phyloP scores from a whole-genome alignment of 2,888 invertebrate species.

The Phengaris alcon region DNA sequence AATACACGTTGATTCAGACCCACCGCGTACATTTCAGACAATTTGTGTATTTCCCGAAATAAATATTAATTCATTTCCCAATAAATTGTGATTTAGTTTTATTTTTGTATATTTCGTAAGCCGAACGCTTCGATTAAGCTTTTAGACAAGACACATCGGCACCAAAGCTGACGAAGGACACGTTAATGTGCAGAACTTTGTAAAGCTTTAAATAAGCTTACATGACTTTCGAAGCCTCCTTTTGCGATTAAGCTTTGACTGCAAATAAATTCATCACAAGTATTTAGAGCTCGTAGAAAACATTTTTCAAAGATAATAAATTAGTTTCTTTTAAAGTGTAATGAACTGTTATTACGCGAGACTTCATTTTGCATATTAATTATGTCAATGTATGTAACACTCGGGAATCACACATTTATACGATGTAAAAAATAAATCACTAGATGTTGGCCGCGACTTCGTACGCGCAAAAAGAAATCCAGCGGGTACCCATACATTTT shows the following conservation, averaged over 20 bases:
- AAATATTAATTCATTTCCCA: constrained; percentile 1
- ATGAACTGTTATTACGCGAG: too few relatives aligned
- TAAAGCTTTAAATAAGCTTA: constrained; percentile 7
- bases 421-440: too few relatives aligned
- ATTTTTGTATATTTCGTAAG: not conserved
- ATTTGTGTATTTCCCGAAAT: constrained; percentile 1
- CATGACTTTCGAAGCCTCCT: not conserved
- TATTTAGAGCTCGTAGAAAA: not conserved
- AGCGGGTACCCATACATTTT: too few relatives aligned
- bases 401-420: too few relatives aligned
- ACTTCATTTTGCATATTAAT: too few relatives aligned
- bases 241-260: not conserved
- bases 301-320: not conserved
- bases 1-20: not conserved
- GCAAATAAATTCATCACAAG: not conserved
- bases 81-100: not conserved
- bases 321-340: too few relatives aligned
- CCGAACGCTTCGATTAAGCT: not conserved
- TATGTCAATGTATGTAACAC: too few relatives aligned
- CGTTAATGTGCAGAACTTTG: not conserved
- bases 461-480: too few relatives aligned
- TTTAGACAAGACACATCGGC: not conserved
- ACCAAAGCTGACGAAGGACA: constrained; percentile 5
- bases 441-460: too few relatives aligned
- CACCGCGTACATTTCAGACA: not conserved